Conservation (phyloP, 2,797 vertebrate genomes). For the Platalea minor region DNA sequence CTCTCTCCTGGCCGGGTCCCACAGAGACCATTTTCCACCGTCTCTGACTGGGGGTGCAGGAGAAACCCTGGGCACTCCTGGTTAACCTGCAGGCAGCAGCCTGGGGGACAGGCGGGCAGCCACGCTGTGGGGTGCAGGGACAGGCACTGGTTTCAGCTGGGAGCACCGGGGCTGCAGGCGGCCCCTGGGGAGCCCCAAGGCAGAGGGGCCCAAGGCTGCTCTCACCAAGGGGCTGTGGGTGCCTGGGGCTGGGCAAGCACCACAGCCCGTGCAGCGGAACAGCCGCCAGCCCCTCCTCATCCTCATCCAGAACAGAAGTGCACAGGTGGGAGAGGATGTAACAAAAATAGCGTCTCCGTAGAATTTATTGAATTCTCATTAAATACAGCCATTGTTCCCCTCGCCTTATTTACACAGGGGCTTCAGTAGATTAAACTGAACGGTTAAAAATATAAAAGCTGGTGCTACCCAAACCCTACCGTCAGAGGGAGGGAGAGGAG, state of each 20-base stretch:
- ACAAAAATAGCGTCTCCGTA: conserved; percentile 46
- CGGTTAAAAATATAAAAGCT: conserved; percentile 56
- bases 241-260: not conserved
- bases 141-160: not conserved
- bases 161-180: not conserved
- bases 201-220: not conserved
- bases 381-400: not conserved
- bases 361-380: conserved; percentile 51
- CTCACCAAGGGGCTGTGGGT: fast-evolving
- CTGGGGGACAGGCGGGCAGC: too few relatives aligned
- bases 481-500: conserved; percentile 9
- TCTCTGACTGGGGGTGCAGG: not conserved
- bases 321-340: conserved; percentile 34
- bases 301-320: not conserved
- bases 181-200: not conserved
- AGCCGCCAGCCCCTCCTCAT: not conserved
- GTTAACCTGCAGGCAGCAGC: not conserved
- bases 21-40: fast-evolving
- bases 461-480: conserved; percentile 58
- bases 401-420: not conserved
- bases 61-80: not conserved
- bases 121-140: not conserved
- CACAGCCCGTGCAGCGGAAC: not conserved
- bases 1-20: not conserved
- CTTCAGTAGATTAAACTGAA: not conserved